Evolutionary conservation across 2,113 vertebrate species (phyloP).

Genomic region (Puntigrus tetrazona): DNA sequence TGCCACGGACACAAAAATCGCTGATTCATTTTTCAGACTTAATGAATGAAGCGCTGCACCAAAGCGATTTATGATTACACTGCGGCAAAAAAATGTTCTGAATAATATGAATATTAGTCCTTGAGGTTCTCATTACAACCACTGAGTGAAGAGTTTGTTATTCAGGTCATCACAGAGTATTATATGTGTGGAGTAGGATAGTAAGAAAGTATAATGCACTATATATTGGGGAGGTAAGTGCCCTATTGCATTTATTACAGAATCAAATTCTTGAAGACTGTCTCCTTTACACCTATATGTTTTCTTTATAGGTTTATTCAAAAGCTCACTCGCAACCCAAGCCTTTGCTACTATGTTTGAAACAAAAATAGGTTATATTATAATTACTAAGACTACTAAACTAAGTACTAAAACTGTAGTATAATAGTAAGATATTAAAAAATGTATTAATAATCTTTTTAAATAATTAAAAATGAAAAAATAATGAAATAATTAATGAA

Average conservation of each 20-base stretch:
- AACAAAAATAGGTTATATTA: not conserved
- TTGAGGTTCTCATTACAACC: not conserved
- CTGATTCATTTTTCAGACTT: slow-evolving; percentile 30
- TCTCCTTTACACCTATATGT: not conserved
- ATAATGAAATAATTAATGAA: not conserved
- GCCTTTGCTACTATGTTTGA: not conserved
- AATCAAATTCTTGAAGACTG: not conserved
- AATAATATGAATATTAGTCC: not conserved
- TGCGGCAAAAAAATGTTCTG: not conserved
- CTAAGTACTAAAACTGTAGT: not conserved
- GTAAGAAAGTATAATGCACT: not conserved
- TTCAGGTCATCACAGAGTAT: not conserved
- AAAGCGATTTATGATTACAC: not conserved
- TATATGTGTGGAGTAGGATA: not conserved
- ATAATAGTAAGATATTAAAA: not conserved
- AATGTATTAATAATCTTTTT: no score
- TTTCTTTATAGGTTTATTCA: not conserved
- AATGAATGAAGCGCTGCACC: slow-evolving; percentile 22
- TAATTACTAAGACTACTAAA: not conserved
- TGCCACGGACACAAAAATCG: slow-evolving; percentile 23
- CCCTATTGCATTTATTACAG: not conserved
- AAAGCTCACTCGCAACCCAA: not conserved
- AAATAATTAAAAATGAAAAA: not conserved
- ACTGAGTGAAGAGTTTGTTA: not conserved
- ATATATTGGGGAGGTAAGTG: not conserved